Evolutionary conservation across 1,140 invertebrate genomes (phyloP), one percentile per base, ranked within the genome.

Genomic region (Hermetia illucens): DNA sequence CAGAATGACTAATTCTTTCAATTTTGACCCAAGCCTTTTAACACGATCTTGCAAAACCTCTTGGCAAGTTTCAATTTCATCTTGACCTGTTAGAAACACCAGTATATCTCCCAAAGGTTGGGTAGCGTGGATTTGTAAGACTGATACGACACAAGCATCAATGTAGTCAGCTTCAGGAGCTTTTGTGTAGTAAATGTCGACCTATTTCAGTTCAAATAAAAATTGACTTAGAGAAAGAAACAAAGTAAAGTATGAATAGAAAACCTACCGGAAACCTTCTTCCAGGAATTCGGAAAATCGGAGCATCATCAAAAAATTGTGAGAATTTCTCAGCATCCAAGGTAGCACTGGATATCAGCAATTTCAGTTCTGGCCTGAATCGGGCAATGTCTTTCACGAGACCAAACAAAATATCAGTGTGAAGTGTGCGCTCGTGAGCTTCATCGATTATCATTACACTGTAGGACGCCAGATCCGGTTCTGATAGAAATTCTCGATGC

Each of bases 361-460:
- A 63, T 65, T 98, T 99, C 13, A 99, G 68, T 61, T 98, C 92
- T 0, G 85, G 74, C 45, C 94, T 71, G 67, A 96, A 98, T 39
- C 92, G 69, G 2, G 91, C 78, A 44, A 98, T 97, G 62, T 98
- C 95, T 69, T 98, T 98, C 1, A 98, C 88, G 27, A 99, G 69
- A 16, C 96, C 95, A 68, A 99, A 98, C 21, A 99, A 66, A 53
- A 99, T 91, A 62, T 99, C 96, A 4, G 95, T 98, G 49, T 98
- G 94, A 5, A 98, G 68, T 0, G 95, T 98, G 31, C 95, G 64
- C 60, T 99, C 96, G 63, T 99, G 96, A 49, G 96, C 96, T 70
- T 99, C 96, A 60, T 99, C 95, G 57, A 99, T 95, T 42, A 99
- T 98, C 78, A 99, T 88, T 0, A 97, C 93, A 69, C 86, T 93